A percentile compares a stretch with the other conserved stretches of the same genome.
Evolutionary conservation across 2,797 vertebrate species (phyloP).

Genomic region (Chrosomus eos): DNA sequence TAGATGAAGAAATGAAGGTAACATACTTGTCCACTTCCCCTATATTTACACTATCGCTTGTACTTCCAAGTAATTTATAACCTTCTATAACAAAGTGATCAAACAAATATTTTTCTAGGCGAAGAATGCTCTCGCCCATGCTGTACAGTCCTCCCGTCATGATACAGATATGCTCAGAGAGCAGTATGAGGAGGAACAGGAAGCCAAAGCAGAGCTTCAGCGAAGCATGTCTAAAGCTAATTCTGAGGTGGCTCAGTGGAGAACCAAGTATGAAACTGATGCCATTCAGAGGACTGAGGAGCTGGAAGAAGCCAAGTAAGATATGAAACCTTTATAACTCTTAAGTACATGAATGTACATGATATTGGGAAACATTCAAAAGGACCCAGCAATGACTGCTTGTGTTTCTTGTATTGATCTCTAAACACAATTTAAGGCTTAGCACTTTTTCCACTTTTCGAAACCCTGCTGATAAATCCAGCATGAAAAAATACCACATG

Average conservation of each 20-base stretch:
- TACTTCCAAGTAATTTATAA: not conserved
- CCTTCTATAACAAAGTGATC: not conserved
- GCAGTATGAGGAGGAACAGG: constrained; percentile 80
- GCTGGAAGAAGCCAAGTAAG: constrained; percentile 82
- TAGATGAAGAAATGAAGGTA: constrained; percentile 82
- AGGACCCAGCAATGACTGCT: not conserved
- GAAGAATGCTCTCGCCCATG: constrained; percentile 81
- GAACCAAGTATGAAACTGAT: constrained; percentile 81
- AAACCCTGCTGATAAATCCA: no score
- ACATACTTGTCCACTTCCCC: not conserved
- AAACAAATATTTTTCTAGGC: constrained; percentile 65
- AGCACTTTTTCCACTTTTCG: not conserved
- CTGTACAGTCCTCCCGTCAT: constrained; percentile 73
- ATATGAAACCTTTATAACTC: not conserved
- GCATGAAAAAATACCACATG: no score
- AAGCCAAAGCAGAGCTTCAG: constrained; percentile 79
- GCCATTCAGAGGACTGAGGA: constrained; percentile 82
- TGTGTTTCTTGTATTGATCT: not conserved
- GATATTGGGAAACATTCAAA: not conserved
- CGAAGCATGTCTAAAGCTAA: constrained; percentile 80
- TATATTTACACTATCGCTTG: not conserved
- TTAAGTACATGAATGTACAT: not conserved
- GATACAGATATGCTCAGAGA: constrained; percentile 73
- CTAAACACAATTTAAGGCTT: not conserved
- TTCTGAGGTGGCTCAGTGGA: constrained; percentile 81